Base-by-base conservation (phyloP, 23 tunicate genomes). In the Corella eumyota region DNA sequence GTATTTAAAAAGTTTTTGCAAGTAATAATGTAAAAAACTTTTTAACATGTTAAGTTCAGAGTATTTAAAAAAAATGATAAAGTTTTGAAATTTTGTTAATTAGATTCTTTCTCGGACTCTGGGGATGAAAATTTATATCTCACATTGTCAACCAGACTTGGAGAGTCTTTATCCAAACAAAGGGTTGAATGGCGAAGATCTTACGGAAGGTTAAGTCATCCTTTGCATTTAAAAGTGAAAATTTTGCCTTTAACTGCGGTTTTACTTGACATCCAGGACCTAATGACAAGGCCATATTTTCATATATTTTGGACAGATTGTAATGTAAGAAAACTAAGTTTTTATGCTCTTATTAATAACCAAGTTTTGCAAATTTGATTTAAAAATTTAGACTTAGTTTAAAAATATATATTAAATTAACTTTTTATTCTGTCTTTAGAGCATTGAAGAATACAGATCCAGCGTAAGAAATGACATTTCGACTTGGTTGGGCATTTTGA, bases 261-360 rank as follows among this genome's bases (percentile, higher is more conserved):
- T 13, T 46, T 88, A 30, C 64, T 88, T 24, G 67, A 79, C 6
- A 64, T 81, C 62, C 78, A 62, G 22, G 96, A 88, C 61, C 70
- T 88, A 3, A 78, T 88, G 11, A 88, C 96, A 27, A 60, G 78
- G 28, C 96, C 96, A 7, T 88, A 88, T 57, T 79, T 73, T 34
- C 96, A 88, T 67, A 62, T 88, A 6, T 88, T 88, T 38, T 88
- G 88, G 88, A 75, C 78, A 19, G 96, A 88, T 47, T 88, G 96
- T 55, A 88, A 40, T 67, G 96, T 88, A 61, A 73, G 96, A 66
- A 22, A 2, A 48, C 7, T 29, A 9, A 22, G 59, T 40, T 40
- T 9, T 15, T 9, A 40, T 40, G 48, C 48, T 9, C 15, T 15
- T 15, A 9, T 11, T 40, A 53, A n/a, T 20, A 20, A 53, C 9